phyloP scores from a whole-genome alignment of 2,888 invertebrate species.

The Dorcus parallelipipedus region DNA sequence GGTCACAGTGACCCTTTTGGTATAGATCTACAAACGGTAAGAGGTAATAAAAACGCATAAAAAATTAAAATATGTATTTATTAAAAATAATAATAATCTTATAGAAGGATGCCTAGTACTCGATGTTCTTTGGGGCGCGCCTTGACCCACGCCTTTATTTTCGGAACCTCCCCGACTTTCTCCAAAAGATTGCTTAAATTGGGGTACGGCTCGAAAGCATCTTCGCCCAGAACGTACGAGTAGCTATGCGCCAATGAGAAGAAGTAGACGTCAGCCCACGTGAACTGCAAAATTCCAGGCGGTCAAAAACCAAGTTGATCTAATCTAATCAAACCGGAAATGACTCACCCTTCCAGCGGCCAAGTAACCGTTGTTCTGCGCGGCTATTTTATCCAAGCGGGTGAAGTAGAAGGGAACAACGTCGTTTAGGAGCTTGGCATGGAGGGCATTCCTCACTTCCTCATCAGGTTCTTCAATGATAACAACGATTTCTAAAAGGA shows the following conservation, averaged over 20 bases:
- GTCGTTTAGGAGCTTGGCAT: constrained; percentile 42
- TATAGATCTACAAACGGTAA: no score
- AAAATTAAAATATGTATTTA: no score
- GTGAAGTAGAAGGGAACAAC: constrained; percentile 56
- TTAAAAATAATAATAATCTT: no score
- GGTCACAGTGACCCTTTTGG: no score
- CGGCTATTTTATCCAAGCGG: constrained; percentile 55
- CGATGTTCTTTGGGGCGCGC: no score
- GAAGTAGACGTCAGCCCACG: constrained; percentile 62
- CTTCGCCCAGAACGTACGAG: constrained; percentile 54
- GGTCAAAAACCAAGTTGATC: no score
- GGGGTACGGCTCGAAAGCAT: constrained; percentile 56
- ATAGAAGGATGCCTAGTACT: no score
- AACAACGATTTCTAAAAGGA: constrained; percentile 49
- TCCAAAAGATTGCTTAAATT: constrained; percentile 54
- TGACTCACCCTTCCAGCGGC: constrained; percentile 42
- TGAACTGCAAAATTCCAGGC: constrained; percentile 46
- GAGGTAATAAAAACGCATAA: no score
- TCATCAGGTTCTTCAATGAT: constrained; percentile 51
- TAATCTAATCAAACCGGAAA: no score
- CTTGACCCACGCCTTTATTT: constrained; percentile 62
- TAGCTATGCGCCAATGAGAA: constrained; percentile 58
- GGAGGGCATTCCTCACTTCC: constrained; percentile 47
- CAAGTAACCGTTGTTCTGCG: constrained; percentile 59
- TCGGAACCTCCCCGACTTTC: constrained; percentile 54